Percentiles rank a stretch among this genome's conserved stretches.
Evolutionary conservation across 2,797 vertebrate genomes (phyloP).

Genomic region (Thalassophryne amazonica): DNA sequence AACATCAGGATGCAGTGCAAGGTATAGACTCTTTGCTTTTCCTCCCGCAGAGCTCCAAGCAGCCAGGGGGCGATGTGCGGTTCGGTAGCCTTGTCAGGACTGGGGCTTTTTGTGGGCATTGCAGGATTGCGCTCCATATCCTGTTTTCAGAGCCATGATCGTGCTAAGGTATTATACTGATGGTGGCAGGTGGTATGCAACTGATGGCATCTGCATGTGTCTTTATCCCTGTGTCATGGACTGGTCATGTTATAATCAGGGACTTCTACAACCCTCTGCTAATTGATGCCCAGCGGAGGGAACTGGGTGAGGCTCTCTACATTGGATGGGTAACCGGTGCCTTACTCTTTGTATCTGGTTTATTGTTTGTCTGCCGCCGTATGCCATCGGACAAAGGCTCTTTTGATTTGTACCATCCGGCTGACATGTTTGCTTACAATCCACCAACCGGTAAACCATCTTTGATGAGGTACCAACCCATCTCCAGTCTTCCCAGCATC

Average conservation of each 20-base stretch:
- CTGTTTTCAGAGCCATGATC: constrained; percentile 62
- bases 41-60: constrained; percentile 84
- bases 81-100: constrained; percentile 73
- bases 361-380: constrained; percentile 77
- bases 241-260: constrained; percentile 79
- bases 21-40: constrained; percentile 86
- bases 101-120: constrained; percentile 79
- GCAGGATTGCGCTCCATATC: constrained; percentile 78
- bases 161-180: constrained; percentile 68
- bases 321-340: constrained; percentile 86
- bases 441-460: background rate
- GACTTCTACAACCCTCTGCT: constrained; percentile 88
- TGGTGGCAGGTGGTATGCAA: constrained; percentile 80
- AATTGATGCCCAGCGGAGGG: constrained; percentile 80
- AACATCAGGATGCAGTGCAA: constrained; percentile 89
- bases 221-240: constrained; percentile 89
- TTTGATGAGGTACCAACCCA: constrained; percentile 50
- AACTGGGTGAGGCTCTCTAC: constrained; percentile 91
- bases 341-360: constrained; percentile 79
- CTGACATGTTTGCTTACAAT: constrained; percentile 35
- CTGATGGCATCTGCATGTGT: constrained; percentile 79
- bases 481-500: constrained; percentile 45
- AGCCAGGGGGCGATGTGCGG: constrained; percentile 85
- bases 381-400: constrained; percentile 46
- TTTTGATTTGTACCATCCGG: constrained; percentile 38